Evolutionary conservation across 2,113 vertebrate genomes (phyloP), one percentile per base, ranked within the genome.

Genomic region (Bufo bufo): DNA sequence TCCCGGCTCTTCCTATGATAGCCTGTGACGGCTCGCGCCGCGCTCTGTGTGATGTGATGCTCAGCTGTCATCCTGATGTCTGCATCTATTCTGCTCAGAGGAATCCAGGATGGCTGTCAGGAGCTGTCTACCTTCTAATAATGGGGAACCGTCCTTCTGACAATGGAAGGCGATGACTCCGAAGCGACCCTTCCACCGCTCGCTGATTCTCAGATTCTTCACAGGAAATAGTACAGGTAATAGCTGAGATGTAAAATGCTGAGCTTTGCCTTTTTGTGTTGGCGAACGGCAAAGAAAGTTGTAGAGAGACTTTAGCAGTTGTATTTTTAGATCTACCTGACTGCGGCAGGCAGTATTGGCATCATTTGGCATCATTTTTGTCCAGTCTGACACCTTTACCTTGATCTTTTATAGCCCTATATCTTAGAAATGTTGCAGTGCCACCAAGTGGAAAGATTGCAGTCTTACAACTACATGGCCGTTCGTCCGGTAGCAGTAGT

Each of bases 71-170:
- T 47, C 58, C 47, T 16, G 43, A 52, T 52, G 63, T 66, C 63
- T 84, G 80, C 59, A 49, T 82, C 61, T 52, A 47, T 66, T 82
- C 63, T 66, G 20, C 63, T 52, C 19, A 71, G 63, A 84, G 82
- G 19, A 69, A 66, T 83, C 61, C 47, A 45, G 45, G 43, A 20
- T 50, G 20, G 10, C 59, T 47, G 80, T 61, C 17, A 61, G n/a
- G n/a, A 84, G n/a, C 82, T 71, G 81, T 83, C 81, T 66, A 63
- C 69, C 82, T 71, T 54, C 47, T 52, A 52, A 83, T 52, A 52
- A 45, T 47, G 58, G 79, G 43, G 20, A 54, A 23, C 16, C 65
- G 71, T 50, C 82, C 52, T 81, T 61, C 56, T 45, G 49, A 54
- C 63, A 54, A 45, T 81, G 20, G 33, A 61, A 17, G 63, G 52